Evolutionary conservation across 2,113 vertebrate genomes (phyloP), one percentile per base, ranked within the genome.

Genomic region (Gavia stellata): DNA sequence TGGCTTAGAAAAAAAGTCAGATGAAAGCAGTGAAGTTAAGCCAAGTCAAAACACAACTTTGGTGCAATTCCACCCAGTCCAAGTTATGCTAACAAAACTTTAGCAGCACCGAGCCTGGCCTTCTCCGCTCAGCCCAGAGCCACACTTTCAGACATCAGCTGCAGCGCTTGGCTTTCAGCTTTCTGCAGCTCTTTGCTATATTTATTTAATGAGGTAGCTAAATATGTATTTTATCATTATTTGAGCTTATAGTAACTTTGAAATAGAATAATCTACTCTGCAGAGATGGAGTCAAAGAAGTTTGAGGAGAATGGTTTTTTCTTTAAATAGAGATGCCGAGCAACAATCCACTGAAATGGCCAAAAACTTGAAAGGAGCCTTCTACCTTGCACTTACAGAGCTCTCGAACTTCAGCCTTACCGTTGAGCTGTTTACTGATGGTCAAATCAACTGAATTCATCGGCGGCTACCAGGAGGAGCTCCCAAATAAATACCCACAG

Each of bases 1-100:
- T 97, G 97, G 97, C 97, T 98, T 96, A 67, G 96, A 97, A 96
- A 93, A 96, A 85, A 96, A 94, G 97, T 95, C 96, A 97, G 96
- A 97, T 97, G 97, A 98, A 95, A 97, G 92, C 96, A 97, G 90
- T 49, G 96, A 97, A 98, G 95, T 91, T 72, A 91, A 96, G 92
- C 94, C 95, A 97, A 96, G 93, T 77, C 93, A 95, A 96, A 97
- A 96, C 78, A 94, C 67, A 92, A 94, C 72, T 67, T 85, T 83
- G 96, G 94, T 96, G 91, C 91, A 91, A 89, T 95, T 96, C 89
- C 81, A 94, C 91, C 10, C 28, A 85, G 52, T 55, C 47, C 90
- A 88, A 93, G 90, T 86, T 94, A 86, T 66, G 87, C 81, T 96
- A 96, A 93, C 88, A 93, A 93, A 97, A 94, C 89, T 95, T 91